Percentiles rank a stretch among this genome's conserved stretches.
phyloP scores from a whole-genome alignment of 2,797 vertebrate species.

The Vultur gryphus region DNA sequence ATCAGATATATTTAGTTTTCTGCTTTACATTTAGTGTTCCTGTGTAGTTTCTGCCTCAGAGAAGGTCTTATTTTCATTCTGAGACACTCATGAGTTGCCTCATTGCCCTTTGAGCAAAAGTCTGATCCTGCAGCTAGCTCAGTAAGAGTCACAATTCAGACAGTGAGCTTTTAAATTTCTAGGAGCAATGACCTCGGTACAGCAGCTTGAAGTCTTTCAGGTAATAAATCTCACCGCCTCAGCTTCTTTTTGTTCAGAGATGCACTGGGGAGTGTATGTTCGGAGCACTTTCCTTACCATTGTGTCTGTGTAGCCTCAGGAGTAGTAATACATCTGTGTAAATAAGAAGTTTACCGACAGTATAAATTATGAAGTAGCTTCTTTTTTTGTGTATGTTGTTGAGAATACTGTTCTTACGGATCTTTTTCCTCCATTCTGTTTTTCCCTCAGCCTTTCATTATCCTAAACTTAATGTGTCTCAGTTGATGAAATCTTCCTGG shows the following conservation, averaged over 20 bases:
- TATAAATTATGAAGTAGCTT: constrained; percentile 36
- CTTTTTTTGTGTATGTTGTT: background rate
- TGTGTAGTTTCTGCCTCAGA: background rate
- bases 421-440: background rate
- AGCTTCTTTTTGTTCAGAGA: background rate
- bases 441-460: constrained; percentile 83
- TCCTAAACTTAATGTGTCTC: constrained; percentile 89
- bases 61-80: background rate
- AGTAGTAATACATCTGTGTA: background rate
- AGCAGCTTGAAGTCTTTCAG: background rate
- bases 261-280: background rate
- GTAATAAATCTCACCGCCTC: constrained; percentile 12
- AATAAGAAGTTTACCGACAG: constrained; percentile 38
- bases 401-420: background rate
- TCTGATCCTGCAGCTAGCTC: background rate
- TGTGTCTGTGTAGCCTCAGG: constrained; percentile 1
- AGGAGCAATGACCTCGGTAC: background rate
- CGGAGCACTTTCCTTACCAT: background rate
- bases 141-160: background rate
- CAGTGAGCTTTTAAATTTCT: background rate
- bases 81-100: background rate
- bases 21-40: background rate
- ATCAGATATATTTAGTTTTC: background rate
- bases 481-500: constrained; percentile 90
- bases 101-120: background rate